These are phyloP conservation scores for Napeogenes sylphis DNA, from an alignment of 2,888 invertebrate genomes.

Conservation along the genomic window DNA sequence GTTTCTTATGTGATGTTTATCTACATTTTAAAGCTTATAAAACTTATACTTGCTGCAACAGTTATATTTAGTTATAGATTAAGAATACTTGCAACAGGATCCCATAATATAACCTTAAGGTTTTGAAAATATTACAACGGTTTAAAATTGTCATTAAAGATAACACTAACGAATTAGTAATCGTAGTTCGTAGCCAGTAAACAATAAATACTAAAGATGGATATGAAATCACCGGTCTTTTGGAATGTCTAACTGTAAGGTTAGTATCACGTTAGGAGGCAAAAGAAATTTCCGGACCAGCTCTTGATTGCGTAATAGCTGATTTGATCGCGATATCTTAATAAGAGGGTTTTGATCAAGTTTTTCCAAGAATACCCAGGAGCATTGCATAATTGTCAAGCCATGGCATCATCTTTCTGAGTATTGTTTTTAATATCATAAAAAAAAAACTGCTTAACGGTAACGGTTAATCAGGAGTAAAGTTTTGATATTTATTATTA, in stretches of 20 bases:
- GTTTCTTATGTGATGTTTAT: neutral
- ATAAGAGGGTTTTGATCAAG: conserved; percentile 72
- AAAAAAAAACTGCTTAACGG: neutral
- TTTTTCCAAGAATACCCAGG: conserved; percentile 47
- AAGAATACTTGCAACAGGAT: too few species aligned
- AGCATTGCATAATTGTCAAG: conserved; percentile 70
- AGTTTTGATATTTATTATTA: too few species aligned
- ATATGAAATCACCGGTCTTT: conserved; percentile 47
- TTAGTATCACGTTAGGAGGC: conserved; percentile 60
- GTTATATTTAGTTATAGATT: too few species aligned
- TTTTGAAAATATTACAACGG: too few species aligned
- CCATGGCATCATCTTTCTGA: conserved; percentile 33
- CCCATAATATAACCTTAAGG: too few species aligned
- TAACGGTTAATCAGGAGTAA: too few species aligned
- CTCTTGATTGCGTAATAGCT: conserved; percentile 58
- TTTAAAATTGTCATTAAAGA: too few species aligned
- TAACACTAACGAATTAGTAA: too few species aligned
- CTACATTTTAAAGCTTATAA: neutral
- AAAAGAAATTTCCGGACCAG: conserved; percentile 49
- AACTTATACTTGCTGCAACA: neutral
- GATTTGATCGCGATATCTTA: conserved; percentile 73
- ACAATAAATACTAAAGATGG: conserved; percentile 20
- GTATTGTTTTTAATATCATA: conserved; percentile 16
- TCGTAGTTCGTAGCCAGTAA: neutral
- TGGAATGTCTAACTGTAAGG: conserved; percentile 57